These are phyloP conservation scores for Hedya salicella DNA, from an alignment of 2,888 invertebrate species.

Conservation along the genomic window DNA sequence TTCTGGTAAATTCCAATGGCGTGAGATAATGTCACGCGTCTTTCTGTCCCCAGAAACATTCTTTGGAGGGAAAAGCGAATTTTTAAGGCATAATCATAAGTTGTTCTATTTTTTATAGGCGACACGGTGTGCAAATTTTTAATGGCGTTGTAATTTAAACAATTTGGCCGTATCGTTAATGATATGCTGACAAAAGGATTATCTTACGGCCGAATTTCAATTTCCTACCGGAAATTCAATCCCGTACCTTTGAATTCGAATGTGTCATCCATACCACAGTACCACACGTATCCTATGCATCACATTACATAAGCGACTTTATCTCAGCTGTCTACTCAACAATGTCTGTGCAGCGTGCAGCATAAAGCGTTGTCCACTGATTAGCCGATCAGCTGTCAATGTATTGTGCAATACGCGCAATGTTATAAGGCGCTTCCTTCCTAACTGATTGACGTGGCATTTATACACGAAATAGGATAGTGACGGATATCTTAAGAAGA, in stretches of 20 bases:
- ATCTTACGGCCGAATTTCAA: no score
- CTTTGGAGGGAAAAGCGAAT: no score
- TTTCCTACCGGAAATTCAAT: neutral
- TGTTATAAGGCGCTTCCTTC: constrained; percentile 28
- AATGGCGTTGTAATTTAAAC: no score
- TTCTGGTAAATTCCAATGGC: no score
- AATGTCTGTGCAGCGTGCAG: neutral
- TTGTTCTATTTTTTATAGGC: no score
- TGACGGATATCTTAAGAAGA: neutral
- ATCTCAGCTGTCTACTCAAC: constrained; percentile 9
- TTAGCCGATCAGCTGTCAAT: constrained; percentile 37
- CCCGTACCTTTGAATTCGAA: neutral
- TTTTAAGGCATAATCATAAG: no score
- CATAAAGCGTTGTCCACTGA: constrained; percentile 24
- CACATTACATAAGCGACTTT: constrained; percentile 24
- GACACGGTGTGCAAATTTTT: no score
- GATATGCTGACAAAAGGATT: no score
- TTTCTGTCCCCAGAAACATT: no score
- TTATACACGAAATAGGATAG: constrained; percentile 17
- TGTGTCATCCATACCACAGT: neutral
- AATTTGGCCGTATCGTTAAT: no score
- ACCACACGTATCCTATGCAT: neutral
- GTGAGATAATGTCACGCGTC: no score
- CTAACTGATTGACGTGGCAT: constrained; percentile 37
- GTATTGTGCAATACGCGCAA: constrained; percentile 26